These are phyloP conservation scores for Ammodytes marinus DNA, from an alignment of 2,113 vertebrate species.

Conservation along the genomic window DNA sequence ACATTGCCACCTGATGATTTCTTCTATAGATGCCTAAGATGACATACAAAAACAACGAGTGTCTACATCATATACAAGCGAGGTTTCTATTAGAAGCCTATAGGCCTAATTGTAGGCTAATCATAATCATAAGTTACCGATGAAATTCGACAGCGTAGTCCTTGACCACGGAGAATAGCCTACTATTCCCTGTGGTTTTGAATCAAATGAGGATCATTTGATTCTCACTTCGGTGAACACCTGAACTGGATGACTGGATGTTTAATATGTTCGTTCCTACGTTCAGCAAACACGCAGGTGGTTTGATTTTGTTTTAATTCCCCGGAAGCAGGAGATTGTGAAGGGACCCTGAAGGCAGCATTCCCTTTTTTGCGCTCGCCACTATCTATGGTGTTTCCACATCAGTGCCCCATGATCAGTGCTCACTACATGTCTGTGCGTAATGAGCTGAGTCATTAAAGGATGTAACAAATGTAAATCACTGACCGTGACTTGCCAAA, in stretches of 20 bases:
- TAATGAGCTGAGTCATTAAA: constrained; percentile 2
- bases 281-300: not conserved
- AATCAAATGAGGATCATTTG: not conserved
- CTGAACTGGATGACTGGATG: not conserved
- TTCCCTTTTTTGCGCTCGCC: constrained; percentile 48
- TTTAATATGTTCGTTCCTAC: not conserved
- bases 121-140: not conserved
- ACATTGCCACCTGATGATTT: not conserved
- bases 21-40: not conserved
- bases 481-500: not conserved
- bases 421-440: not conserved
- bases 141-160: not conserved
- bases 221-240: not conserved
- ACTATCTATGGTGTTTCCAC: not conserved
- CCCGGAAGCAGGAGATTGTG: not conserved
- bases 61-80: no score
- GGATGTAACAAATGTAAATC: not conserved
- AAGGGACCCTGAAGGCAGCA: constrained; percentile 14
- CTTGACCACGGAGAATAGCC: not conserved
- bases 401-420: not conserved
- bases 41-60: rapidly evolving
- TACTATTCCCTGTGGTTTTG: not conserved
- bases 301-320: rapidly evolving
- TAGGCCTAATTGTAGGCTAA: not conserved
- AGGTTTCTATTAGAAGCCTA: not conserved